Conservation (phyloP, 2,113 vertebrate species). For the Emydocephalus ijimae region DNA sequence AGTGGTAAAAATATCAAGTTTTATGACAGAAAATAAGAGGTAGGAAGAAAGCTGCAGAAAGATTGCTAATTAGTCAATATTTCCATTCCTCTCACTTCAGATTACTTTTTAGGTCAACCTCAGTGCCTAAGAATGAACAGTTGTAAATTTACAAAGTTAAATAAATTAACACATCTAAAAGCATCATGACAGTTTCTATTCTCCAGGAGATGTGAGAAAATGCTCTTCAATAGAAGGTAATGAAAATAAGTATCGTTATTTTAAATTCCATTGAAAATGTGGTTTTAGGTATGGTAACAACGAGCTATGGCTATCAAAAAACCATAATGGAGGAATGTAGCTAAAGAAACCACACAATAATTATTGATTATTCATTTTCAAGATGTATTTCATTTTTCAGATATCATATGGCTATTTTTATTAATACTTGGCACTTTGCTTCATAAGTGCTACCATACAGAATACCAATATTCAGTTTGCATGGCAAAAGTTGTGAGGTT, state of each 20-base stretch:
- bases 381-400: not conserved
- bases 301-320: not conserved
- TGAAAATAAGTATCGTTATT: conserved; percentile 5
- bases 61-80: not conserved
- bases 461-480: not conserved
- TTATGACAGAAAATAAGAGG: not conserved
- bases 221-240: not conserved
- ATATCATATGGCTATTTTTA: not conserved
- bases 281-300: not conserved
- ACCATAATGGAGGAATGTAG: not conserved
- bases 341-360: not conserved
- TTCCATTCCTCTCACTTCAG: not conserved
- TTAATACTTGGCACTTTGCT: not conserved
- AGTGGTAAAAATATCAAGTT: not conserved
- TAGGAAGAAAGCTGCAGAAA: not conserved
- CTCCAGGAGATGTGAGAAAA: not conserved
- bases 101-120: conserved; percentile 5
- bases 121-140: not conserved
- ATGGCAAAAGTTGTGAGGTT: not conserved
- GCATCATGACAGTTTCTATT: not conserved
- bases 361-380: not conserved
- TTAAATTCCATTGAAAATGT: not conserved
- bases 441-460: not conserved
- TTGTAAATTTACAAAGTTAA: conserved; percentile 7
- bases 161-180: conserved; percentile 13